Evolutionary conservation across 2,113 vertebrate species (phyloP).

Genomic region (Epinephelus cyanopodus): DNA sequence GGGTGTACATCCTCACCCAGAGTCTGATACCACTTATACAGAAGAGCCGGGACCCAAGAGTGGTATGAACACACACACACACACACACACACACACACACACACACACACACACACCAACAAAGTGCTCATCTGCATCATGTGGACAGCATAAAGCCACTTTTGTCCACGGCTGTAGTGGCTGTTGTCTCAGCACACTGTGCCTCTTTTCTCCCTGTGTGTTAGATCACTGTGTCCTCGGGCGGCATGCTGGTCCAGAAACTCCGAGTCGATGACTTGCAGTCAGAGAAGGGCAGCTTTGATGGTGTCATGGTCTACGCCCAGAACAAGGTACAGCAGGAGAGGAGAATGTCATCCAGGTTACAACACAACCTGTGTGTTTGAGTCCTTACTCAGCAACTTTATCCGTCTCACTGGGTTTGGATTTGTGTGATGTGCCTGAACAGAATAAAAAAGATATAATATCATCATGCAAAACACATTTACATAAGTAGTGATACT

Average conservation of each 20-base stretch:
- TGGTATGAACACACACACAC: slow-evolving; percentile 71
- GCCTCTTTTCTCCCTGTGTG: slow-evolving; percentile 36
- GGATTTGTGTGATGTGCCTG: background rate
- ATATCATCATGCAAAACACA: background rate
- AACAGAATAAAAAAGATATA: background rate
- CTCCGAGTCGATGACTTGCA: slow-evolving; percentile 78
- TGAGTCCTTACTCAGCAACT: background rate
- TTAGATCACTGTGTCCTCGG: slow-evolving; percentile 86
- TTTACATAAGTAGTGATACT: background rate
- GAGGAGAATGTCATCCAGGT: background rate
- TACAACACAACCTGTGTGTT: background rate
- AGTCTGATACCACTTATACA: slow-evolving; percentile 82
- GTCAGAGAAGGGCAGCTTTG: slow-evolving; percentile 74
- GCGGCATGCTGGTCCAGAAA: slow-evolving; percentile 85
- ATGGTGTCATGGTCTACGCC: slow-evolving; percentile 80
- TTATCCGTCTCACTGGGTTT: background rate
- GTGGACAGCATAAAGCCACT: slow-evolving; percentile 61
- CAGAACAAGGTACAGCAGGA: slow-evolving; percentile 85
- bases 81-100: slow-evolving; percentile 15
- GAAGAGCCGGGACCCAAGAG: slow-evolving; percentile 82
- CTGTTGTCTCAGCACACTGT: slow-evolving; percentile 66
- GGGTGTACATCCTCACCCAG: slow-evolving; percentile 82
- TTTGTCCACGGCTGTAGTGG: slow-evolving; percentile 57
- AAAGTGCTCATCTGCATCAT: slow-evolving; percentile 51
- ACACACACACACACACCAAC: slow-evolving; percentile 41